A percentile compares a stretch with the other conserved stretches of the same genome.
Evolutionary conservation across 2,888 invertebrate genomes (phyloP).

Genomic region (Cosmorhoe ocellata): DNA sequence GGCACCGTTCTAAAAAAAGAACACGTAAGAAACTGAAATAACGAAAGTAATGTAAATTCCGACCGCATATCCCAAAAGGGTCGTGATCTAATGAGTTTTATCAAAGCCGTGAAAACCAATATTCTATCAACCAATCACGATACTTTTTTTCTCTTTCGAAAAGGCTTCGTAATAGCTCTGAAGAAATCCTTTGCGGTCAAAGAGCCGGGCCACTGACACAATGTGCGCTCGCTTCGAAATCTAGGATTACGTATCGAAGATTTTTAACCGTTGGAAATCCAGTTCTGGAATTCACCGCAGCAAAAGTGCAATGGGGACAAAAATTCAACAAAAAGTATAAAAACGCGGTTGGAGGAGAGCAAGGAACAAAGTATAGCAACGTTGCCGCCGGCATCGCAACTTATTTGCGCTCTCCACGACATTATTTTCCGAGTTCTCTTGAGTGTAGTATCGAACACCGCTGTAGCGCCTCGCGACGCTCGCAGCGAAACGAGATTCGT

Average conservation of each 20-base stretch:
- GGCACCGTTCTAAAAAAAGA: conserved; percentile 17
- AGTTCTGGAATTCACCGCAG: conserved; percentile 34
- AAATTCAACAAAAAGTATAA: conserved; percentile 32
- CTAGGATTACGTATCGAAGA: conserved; percentile 29
- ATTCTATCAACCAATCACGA: conserved; percentile 1
- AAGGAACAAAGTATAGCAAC: conserved; percentile 32
- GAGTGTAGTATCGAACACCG: conserved; percentile 32
- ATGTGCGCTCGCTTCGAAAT: conserved; percentile 23
- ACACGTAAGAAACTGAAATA: conserved; percentile 12
- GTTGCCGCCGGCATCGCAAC: conserved; percentile 28
- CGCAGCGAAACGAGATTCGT: conserved; percentile 9
- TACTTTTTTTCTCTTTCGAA: conserved; percentile 1
- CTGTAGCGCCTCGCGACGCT: conserved; percentile 5
- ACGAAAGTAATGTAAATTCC: conserved; percentile 14
- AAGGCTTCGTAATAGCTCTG: background rate
- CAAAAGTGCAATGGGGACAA: conserved; percentile 32
- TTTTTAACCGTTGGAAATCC: conserved; percentile 37
- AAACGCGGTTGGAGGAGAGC: conserved; percentile 24
- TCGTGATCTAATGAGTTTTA: conserved; percentile 8
- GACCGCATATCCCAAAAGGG: conserved; percentile 10
- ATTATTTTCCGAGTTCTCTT: conserved; percentile 24
- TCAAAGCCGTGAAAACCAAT: conserved; percentile 3
- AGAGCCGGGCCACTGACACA: conserved; percentile 6
- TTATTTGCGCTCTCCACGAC: conserved; percentile 25
- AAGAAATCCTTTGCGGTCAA: conserved; percentile 23